Percentiles rank a stretch among this genome's conserved stretches.
These are phyloP conservation scores for Chaenogobius annularis DNA, from an alignment of 2,113 vertebrate species.

Conservation along the genomic window DNA sequence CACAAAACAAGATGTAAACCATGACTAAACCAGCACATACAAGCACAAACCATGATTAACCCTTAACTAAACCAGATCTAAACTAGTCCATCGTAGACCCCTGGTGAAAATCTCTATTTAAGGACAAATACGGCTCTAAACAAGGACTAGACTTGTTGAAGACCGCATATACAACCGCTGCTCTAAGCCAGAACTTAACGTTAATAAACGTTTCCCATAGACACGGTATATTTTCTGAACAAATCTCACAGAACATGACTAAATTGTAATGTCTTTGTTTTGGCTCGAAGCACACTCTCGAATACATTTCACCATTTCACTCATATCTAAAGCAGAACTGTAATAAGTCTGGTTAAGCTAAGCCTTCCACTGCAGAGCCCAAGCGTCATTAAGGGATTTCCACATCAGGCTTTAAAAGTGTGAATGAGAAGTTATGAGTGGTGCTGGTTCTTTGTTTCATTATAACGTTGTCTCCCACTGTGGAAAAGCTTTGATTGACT, in stretches of 20 bases:
- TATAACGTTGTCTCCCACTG: neutral
- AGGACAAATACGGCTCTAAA: no score
- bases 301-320: neutral
- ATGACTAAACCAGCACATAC: neutral
- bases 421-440: neutral
- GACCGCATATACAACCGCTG: no score
- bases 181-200: no score
- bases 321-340: neutral
- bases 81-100: no score
- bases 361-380: slow-evolving; percentile 25
- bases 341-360: slow-evolving; percentile 16
- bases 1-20: neutral
- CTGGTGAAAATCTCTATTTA: no score
- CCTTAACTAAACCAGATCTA: no score
- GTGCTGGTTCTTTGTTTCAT: neutral
- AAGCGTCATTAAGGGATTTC: slow-evolving; percentile 51
- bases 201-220: neutral
- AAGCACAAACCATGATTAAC: neutral
- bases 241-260: neutral
- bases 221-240: neutral
- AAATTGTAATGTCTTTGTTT: slow-evolving; percentile 16
- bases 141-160: no score
- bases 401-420: slow-evolving; percentile 13
- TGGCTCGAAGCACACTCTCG: neutral
- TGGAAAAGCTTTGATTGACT: neutral